Conservation (phyloP, 2,888 invertebrate genomes). For the Lithophane socia region DNA sequence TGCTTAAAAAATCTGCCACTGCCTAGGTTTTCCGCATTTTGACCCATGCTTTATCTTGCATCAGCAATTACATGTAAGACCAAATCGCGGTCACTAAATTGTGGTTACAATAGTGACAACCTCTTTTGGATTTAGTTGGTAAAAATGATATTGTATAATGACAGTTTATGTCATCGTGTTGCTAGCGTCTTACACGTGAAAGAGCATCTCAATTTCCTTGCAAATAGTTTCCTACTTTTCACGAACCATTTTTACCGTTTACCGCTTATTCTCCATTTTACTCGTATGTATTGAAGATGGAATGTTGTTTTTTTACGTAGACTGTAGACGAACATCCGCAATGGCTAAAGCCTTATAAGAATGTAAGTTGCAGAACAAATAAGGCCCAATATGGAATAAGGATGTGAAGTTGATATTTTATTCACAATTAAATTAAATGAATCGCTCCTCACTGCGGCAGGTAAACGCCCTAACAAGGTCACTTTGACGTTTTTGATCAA, state of each 20-base stretch:
- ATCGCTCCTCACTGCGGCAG: constrained; percentile 32
- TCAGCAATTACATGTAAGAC: constrained; percentile 38
- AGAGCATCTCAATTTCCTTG: constrained; percentile 16
- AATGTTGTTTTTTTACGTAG: constrained; percentile 56
- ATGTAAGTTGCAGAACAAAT: constrained; percentile 45
- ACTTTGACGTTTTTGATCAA: constrained; percentile 45
- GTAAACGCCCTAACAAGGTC: constrained; percentile 64
- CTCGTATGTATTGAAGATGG: constrained; percentile 20
- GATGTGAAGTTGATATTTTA: constrained; percentile 45
- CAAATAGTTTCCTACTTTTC: constrained; percentile 27
- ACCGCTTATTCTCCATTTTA: constrained; percentile 12
- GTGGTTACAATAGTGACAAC: constrained; percentile 44
- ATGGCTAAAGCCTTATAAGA: constrained; percentile 31
- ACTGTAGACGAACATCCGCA: constrained; percentile 51
- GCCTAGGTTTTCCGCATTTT: constrained; percentile 4
- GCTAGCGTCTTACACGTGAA: constrained; percentile 23
- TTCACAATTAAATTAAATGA: constrained; percentile 35
- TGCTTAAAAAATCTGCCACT: background rate
- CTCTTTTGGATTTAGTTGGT: constrained; percentile 42
- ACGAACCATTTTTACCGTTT: constrained; percentile 1
- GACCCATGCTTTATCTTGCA: constrained; percentile 39
- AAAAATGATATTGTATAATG: constrained; percentile 56
- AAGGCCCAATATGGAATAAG: constrained; percentile 42
- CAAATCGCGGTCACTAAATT: constrained; percentile 41
- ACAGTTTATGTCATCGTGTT: constrained; percentile 48